These are phyloP conservation scores for Helostoma temminkii DNA, from an alignment of 2,797 vertebrate genomes.

Conservation along the genomic window DNA sequence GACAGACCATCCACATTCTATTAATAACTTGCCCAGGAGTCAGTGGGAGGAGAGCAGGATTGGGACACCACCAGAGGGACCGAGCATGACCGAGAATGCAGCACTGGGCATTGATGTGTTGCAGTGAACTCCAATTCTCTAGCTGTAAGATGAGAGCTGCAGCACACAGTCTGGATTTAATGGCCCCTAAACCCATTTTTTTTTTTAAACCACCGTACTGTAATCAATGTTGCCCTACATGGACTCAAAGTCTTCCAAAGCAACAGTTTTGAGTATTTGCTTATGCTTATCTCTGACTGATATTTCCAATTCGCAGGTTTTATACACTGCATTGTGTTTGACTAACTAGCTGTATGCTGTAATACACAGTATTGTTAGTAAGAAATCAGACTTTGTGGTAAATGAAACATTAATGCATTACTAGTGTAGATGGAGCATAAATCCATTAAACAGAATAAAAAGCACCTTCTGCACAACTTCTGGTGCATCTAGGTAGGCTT, in stretches of 20 bases:
- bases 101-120: constrained; percentile 9
- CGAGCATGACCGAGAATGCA: not conserved
- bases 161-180: not conserved
- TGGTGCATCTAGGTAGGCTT: too few relatives aligned
- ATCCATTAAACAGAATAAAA: too few relatives aligned
- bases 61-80: constrained; percentile 26
- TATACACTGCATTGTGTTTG: too few relatives aligned
- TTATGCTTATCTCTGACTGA: not conserved
- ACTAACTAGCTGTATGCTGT: too few relatives aligned
- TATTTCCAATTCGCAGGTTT: too few relatives aligned
- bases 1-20: constrained; percentile 63
- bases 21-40: constrained; percentile 71
- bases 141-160: not conserved
- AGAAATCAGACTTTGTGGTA: too few relatives aligned
- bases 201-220: not conserved
- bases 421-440: too few relatives aligned
- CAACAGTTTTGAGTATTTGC: not conserved
- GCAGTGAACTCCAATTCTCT: constrained; percentile 13
- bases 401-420: too few relatives aligned
- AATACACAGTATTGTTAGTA: too few relatives aligned
- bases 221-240: not conserved
- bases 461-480: too few relatives aligned
- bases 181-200: not conserved
- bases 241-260: not conserved
- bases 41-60: constrained; percentile 43